These are phyloP conservation scores for Dryas iulia DNA, from an alignment of 1,140 invertebrate genomes.

Conservation along the genomic window DNA sequence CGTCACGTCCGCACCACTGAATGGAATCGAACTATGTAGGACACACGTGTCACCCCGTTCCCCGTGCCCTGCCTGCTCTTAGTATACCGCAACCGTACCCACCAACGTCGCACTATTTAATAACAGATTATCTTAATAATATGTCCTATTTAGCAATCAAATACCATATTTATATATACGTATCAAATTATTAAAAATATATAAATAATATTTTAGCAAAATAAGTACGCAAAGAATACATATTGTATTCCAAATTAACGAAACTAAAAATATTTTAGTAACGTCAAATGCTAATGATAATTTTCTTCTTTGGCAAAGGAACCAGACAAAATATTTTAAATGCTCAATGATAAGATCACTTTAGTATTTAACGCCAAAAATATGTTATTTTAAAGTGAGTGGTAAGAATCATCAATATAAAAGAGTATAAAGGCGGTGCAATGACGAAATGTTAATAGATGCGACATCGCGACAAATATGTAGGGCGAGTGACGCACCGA, in stretches of 20 bases:
- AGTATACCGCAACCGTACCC: slow-evolving; percentile 39
- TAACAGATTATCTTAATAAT: slow-evolving; percentile 65
- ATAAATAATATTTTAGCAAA: background rate
- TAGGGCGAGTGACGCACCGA: slow-evolving; percentile 63
- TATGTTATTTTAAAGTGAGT: background rate
- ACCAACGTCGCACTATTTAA: slow-evolving; percentile 68
- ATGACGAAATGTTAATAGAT: slow-evolving; percentile 54
- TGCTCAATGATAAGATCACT: background rate
- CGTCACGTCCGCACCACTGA: slow-evolving; percentile 66
- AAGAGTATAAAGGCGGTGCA: slow-evolving; percentile 39
- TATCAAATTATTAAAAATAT: background rate
- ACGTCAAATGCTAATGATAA: no score
- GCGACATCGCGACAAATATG: slow-evolving; percentile 58
- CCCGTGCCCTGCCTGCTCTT: slow-evolving; percentile 31
- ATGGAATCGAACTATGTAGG: slow-evolving; percentile 70
- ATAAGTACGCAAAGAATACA: background rate
- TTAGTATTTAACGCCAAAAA: background rate
- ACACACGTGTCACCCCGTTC: slow-evolving; percentile 66
- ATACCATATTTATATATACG: background rate
- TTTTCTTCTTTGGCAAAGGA: background rate
- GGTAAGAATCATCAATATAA: background rate
- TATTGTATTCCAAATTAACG: background rate
- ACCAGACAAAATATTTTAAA: slow-evolving; percentile 1
- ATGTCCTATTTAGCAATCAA: background rate
- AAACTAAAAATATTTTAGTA: background rate